Base-by-base conservation (phyloP, 35 echinoderm and acorn worm genomes). In the Hemicentrotus pulcherrimus region DNA sequence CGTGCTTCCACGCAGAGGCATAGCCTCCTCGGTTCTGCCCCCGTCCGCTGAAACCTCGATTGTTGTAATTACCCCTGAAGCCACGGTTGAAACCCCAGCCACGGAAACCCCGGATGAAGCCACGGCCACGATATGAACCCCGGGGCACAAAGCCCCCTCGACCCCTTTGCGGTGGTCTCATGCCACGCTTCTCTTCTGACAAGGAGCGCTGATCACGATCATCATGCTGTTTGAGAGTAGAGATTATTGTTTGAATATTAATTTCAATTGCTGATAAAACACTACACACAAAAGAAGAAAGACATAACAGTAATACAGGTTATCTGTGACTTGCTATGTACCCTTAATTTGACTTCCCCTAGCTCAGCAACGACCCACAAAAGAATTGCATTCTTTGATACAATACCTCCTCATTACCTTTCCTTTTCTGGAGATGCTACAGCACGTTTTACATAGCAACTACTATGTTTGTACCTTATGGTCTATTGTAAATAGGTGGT, bases 121-220 rank as follows among this genome's bases (percentile, higher is more conserved):
- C 91, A 14, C 91, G 45, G 5, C 91, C 91, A 4, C 91, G 91
- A 28, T 50, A 93, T 31, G 91, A 31, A 19, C 46, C 12, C 1
- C 91, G 45, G 10, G 45, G 45, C 46, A 58, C 46, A 28, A 55
- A 93, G 48, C 91, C 9, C 15, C 88, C 88, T 41, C 88, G 88
- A 31, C 91, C 46, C 30, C 91, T 58, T 31, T 4, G 16, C 48
- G 45, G 11, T 58, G 91, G 91, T 31, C 91, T 32, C 7, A 31
- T 31, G 32, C 13, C n/a, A 2, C 88, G 88, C 46, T 93, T 93
- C 31, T 93, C 91, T 47, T 31, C 30, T 12, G 46, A 24, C 30
- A 31, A 5, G 5, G 91, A 93, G 91, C 47, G 91, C 46, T 93
- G 32, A 31, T 58, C 91, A 93, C 91, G 91, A 93, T 93, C 91